Conservation (phyloP, 2,888 invertebrate genomes). For the Phaonia tiefii region DNA sequence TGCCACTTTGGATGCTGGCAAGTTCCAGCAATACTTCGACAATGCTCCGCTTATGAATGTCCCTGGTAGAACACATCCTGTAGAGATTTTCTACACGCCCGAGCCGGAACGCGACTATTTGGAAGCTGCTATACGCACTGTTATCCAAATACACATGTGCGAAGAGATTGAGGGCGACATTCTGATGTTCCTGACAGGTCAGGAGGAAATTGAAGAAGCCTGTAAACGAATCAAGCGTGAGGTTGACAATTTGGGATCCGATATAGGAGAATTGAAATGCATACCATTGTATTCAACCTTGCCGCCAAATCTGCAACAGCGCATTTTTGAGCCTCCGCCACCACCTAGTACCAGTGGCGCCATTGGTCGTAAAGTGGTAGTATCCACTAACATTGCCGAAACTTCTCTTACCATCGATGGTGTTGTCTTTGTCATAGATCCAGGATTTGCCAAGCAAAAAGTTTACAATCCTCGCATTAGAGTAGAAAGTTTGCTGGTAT, state of each 20-base stretch:
- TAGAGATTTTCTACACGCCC: conserved; percentile 99
- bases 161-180: conserved; percentile 94
- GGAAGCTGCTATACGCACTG: conserved; percentile 99
- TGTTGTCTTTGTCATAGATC: conserved; percentile 99
- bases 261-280: conserved; percentile 98
- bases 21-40: conserved; percentile 99
- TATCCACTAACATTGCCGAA: conserved; percentile 99
- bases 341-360: conserved; percentile 94
- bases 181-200: conserved; percentile 93
- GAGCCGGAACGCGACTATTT: conserved; percentile 99
- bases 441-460: conserved; percentile 99
- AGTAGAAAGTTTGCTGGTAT: conserved; percentile 98
- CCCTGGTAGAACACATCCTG: conserved; percentile 97
- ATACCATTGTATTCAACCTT: conserved; percentile 99
- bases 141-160: conserved; percentile 96
- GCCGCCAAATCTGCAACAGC: conserved; percentile 97
- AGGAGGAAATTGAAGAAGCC: conserved; percentile 98
- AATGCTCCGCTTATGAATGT: conserved; percentile 99
- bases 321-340: conserved; percentile 98
- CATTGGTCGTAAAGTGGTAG: conserved; percentile 95
- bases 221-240: conserved; percentile 98
- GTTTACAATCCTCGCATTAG: conserved; percentile 87
- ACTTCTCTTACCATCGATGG: conserved; percentile 99
- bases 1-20: conserved; percentile 99
- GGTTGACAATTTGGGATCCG: conserved; percentile 96